A percentile compares a stretch with the other conserved stretches of the same genome.
Evolutionary conservation across 2,888 invertebrate species (phyloP).

Genomic region (Pemphredon lugubris): DNA sequence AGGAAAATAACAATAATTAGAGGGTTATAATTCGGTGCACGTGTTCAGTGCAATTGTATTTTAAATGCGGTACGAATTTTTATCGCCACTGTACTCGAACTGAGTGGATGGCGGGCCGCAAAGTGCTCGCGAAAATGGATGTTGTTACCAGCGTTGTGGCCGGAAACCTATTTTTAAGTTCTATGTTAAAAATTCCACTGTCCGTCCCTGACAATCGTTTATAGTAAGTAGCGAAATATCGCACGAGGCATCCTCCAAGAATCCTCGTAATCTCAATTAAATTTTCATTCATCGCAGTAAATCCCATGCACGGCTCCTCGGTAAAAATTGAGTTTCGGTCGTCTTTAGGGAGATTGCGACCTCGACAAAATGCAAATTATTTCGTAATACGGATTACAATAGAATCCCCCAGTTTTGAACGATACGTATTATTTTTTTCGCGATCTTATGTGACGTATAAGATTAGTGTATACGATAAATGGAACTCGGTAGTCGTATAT

Average conservation of each 20-base stretch:
- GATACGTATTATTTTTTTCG: background rate
- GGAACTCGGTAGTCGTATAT: constrained; percentile 1
- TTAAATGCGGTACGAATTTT: no score
- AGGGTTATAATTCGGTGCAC: no score
- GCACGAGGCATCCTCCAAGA: constrained; percentile 1
- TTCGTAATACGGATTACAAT: background rate
- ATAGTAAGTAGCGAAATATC: constrained; percentile 42
- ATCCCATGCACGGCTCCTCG: no score
- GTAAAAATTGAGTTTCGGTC: no score
- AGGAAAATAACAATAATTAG: no score
- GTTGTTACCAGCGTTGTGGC: background rate
- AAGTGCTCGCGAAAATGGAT: constrained; percentile 7
- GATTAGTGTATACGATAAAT: background rate
- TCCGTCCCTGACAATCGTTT: constrained; percentile 67
- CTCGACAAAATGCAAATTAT: background rate
- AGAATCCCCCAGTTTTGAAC: background rate
- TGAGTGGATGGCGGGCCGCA: no score
- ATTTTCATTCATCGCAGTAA: no score
- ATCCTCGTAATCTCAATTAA: no score
- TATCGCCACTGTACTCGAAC: no score
- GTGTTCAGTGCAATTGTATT: no score
- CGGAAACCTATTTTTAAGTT: constrained; percentile 19
- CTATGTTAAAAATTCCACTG: constrained; percentile 53
- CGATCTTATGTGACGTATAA: no score
- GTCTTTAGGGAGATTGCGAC: background rate